phyloP scores from a whole-genome alignment of 1,140 invertebrate genomes.

The Bombus superbus region DNA sequence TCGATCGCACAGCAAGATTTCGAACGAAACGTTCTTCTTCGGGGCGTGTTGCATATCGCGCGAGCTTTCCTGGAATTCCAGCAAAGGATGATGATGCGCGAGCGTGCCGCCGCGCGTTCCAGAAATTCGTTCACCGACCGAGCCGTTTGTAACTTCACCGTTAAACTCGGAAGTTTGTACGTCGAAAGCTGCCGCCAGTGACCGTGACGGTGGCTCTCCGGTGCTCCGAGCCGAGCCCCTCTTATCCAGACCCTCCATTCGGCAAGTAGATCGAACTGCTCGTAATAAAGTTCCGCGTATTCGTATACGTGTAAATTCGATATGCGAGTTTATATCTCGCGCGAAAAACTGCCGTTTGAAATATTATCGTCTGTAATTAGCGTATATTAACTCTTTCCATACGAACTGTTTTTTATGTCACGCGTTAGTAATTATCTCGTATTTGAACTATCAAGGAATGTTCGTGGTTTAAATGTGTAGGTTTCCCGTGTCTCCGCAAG shows the following conservation, averaged over 20 bases:
- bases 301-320: background rate
- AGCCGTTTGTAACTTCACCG: conserved; percentile 26
- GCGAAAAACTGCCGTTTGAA: background rate
- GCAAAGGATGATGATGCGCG: background rate
- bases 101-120: conserved; percentile 22
- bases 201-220: conserved; percentile 33
- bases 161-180: conserved; percentile 46
- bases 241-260: background rate
- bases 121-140: conserved; percentile 28
- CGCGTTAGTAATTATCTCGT: too few species aligned
- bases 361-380: background rate
- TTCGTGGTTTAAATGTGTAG: too few species aligned
- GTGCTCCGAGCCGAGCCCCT: background rate
- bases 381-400: background rate
- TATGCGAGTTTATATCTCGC: background rate
- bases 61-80: conserved; percentile 34
- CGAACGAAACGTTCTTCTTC: background rate
- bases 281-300: background rate
- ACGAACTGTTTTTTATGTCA: background rate
- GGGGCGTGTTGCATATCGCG: conserved; percentile 27
- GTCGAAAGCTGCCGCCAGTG: conserved; percentile 15
- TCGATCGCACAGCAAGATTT: background rate
- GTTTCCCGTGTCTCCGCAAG: too few species aligned
- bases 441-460: too few species aligned
- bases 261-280: background rate